phyloP scores from a whole-genome alignment of 1,140 invertebrate genomes.

The Diorhabda sublineata region DNA sequence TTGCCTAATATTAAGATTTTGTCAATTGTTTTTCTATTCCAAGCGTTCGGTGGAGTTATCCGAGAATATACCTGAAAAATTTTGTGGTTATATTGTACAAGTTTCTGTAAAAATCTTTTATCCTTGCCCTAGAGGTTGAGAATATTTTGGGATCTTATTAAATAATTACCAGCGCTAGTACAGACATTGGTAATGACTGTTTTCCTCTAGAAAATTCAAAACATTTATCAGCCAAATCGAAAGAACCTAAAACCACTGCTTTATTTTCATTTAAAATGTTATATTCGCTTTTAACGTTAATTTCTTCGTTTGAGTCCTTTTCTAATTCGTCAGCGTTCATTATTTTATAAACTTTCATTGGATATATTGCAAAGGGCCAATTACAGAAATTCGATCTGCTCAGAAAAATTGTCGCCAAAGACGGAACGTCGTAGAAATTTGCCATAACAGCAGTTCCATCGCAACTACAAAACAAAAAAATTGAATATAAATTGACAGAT shows the following conservation, averaged over 20 bases:
- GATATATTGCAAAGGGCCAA: constrained; percentile 50
- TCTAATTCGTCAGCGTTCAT: constrained; percentile 47
- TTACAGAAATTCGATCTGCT: constrained; percentile 50
- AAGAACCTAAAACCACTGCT: constrained; percentile 52
- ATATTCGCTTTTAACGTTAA: constrained; percentile 50
- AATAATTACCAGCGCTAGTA: constrained; percentile 47
- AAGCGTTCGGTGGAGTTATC: constrained; percentile 53
- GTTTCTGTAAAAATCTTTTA: too few relatives aligned
- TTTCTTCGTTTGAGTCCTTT: constrained; percentile 43
- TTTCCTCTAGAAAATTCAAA: constrained; percentile 52
- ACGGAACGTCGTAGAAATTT: constrained; percentile 49
- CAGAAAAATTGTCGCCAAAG: constrained; percentile 50
- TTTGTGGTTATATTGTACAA: too few relatives aligned
- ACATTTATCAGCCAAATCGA: constrained; percentile 53
- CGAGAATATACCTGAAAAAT: constrained; percentile 47
- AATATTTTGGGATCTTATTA: not conserved
- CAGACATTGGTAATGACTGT: constrained; percentile 50
- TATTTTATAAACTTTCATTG: constrained; percentile 44
- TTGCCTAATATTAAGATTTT: constrained; percentile 54
- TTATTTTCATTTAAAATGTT: constrained; percentile 51
- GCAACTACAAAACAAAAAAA: constrained; percentile 17
- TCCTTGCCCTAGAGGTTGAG: too few relatives aligned
- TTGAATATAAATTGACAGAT: too few relatives aligned
- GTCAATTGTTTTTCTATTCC: constrained; percentile 53
- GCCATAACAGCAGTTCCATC: constrained; percentile 49